Conservation (phyloP, 2,797 vertebrate species). For the Gymnopithys bicolor region DNA sequence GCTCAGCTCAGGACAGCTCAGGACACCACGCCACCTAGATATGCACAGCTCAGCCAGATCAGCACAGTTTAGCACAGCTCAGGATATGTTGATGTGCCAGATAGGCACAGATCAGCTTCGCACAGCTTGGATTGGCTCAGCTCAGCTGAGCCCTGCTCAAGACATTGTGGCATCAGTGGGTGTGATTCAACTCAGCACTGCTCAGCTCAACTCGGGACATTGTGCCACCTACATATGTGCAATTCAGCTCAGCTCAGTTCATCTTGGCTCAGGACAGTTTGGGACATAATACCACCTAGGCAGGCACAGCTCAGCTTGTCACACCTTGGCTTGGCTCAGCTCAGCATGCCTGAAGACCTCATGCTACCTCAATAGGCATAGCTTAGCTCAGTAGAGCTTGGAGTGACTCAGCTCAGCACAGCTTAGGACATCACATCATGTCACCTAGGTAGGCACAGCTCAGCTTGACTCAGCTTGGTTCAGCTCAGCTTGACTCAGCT, state of each 20-base stretch:
- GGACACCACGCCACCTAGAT: neutral
- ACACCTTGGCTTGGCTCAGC: neutral
- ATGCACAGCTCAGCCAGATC: neutral
- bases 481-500: neutral
- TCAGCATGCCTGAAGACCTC: neutral
- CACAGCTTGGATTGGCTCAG: neutral
- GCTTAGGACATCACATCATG: no score
- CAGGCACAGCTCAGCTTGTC: neutral
- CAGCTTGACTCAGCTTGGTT: neutral
- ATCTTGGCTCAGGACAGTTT: neutral
- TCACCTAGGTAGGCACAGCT: neutral
- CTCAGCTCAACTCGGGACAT: fast-evolving
- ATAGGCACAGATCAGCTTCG: neutral
- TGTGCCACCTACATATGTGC: neutral
- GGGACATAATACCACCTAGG: neutral
- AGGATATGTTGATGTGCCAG: neutral
- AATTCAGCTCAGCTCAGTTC: neutral
- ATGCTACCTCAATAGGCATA: neutral
- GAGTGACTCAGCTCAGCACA: neutral
- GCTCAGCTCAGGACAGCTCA: neutral
- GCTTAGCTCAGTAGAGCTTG: neutral
- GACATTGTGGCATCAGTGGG: neutral
- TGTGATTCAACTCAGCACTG: fast-evolving
- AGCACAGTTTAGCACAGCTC: no score
- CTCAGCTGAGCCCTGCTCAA: no score